Conservation (phyloP, 30 jellyfish, hydroid and myxozoan genomes). For the Turritopsis rubra region DNA sequence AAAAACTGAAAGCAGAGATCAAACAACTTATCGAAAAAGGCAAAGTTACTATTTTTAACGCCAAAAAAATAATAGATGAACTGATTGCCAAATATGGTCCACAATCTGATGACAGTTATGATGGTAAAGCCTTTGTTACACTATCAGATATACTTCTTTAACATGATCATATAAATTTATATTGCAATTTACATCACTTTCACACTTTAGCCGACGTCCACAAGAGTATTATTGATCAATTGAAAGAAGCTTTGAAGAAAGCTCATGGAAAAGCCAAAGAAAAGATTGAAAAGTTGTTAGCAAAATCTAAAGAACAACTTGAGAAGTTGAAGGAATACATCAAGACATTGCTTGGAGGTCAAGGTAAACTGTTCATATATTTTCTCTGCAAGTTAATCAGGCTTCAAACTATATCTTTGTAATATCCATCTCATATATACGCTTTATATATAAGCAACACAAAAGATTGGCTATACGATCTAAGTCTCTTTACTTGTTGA, state of each 20-base stretch:
- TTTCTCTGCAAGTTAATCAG: too few species aligned
- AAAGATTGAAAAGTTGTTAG: not conserved
- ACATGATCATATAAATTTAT: too few species aligned
- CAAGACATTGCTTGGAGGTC: not conserved
- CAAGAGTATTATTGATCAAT: not conserved
- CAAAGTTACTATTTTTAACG: not conserved
- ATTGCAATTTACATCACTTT: too few species aligned
- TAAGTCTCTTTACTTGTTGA: too few species aligned
- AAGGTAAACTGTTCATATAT: not conserved
- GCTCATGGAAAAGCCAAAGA: slow-evolving; percentile 14
- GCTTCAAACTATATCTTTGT: too few species aligned
- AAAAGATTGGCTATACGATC: too few species aligned
- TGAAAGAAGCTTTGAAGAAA: not conserved
- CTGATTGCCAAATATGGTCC: slow-evolving; percentile 1
- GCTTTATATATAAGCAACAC: too few species aligned
- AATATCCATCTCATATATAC: too few species aligned
- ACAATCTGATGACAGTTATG: not conserved
- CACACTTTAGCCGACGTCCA: not conserved
- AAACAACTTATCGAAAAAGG: not conserved
- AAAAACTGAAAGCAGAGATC: not conserved
- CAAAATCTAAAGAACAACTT: slow-evolving; percentile 9
- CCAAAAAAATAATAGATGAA: not conserved
- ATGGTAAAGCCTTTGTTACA: not conserved
- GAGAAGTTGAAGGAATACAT: not conserved
- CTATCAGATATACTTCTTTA: too few species aligned